Conservation (phyloP, 1,140 invertebrate genomes). For the Cataglyphis hispanica region DNA sequence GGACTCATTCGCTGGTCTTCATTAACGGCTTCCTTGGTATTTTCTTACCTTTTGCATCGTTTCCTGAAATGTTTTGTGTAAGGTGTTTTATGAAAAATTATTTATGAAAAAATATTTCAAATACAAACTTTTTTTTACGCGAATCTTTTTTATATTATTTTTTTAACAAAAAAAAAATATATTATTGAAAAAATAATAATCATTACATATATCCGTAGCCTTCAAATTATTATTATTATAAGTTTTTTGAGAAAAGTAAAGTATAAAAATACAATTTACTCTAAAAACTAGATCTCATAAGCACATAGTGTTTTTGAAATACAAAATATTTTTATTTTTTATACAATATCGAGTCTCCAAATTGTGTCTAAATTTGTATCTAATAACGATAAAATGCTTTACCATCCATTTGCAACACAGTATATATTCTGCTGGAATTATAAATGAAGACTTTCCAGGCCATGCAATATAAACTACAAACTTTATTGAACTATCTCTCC, state of each 20-base stretch:
- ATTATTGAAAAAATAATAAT: neutral
- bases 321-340: neutral
- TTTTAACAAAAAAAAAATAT: neutral
- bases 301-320: neutral
- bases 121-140: neutral
- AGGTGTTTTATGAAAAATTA: too few species aligned
- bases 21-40: slow-evolving; percentile 49
- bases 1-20: slow-evolving; percentile 42
- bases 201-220: too few species aligned
- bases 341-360: neutral
- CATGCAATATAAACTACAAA: slow-evolving; percentile 36
- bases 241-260: neutral
- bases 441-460: slow-evolving; percentile 22
- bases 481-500: slow-evolving; percentile 40
- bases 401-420: neutral
- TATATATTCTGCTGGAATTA: neutral
- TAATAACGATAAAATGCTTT: neutral
- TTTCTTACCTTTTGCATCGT: slow-evolving; percentile 11
- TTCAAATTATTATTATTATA: neutral
- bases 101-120: neutral
- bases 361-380: neutral
- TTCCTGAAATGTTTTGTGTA: neutral
- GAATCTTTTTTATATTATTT: neutral
- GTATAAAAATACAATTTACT: neutral
- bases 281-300: neutral